These are phyloP conservation scores for Hylyphantes graminicola DNA, from an alignment of 1,140 invertebrate species.

Conservation along the genomic window DNA sequence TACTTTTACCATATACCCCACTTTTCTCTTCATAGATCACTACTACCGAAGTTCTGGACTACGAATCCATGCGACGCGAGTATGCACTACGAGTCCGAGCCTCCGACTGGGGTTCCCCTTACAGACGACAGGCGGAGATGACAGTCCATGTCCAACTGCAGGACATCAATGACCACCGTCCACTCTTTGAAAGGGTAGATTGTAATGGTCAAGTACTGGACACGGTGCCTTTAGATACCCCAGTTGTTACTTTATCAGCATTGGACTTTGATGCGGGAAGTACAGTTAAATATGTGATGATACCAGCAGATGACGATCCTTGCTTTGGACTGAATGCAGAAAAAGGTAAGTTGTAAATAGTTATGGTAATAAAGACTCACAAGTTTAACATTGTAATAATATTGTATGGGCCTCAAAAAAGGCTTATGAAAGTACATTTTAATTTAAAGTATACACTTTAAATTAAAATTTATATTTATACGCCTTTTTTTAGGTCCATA, in stretches of 20 bases:
- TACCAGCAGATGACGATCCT: constrained; percentile 89
- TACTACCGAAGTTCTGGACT: constrained; percentile 86
- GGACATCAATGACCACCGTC: constrained; percentile 93
- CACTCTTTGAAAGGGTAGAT: constrained; percentile 78
- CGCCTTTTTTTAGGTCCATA: no score
- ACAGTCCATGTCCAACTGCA: constrained; percentile 80
- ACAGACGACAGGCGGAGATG: constrained; percentile 88
- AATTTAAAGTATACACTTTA: no score
- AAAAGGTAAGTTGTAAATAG: constrained; percentile 63
- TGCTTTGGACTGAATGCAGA: constrained; percentile 87
- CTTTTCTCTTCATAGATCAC: constrained; percentile 76
- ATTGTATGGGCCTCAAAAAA: no score
- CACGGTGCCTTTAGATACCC: constrained; percentile 83
- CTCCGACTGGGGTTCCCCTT: constrained; percentile 95
- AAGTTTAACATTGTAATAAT: no score
- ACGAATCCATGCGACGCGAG: constrained; percentile 84
- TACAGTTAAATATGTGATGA: constrained; percentile 86
- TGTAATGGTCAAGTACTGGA: constrained; percentile 86
- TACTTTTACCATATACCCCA: background rate
- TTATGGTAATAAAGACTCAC: no score
- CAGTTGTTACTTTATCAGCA: constrained; percentile 90
- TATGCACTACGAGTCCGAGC: constrained; percentile 85
- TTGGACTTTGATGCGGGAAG: constrained; percentile 93
- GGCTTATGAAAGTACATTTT: no score
- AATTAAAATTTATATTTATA: no score